Evolutionary conservation across 2,113 vertebrate species (phyloP).

Genomic region (Canis aureus): DNA sequence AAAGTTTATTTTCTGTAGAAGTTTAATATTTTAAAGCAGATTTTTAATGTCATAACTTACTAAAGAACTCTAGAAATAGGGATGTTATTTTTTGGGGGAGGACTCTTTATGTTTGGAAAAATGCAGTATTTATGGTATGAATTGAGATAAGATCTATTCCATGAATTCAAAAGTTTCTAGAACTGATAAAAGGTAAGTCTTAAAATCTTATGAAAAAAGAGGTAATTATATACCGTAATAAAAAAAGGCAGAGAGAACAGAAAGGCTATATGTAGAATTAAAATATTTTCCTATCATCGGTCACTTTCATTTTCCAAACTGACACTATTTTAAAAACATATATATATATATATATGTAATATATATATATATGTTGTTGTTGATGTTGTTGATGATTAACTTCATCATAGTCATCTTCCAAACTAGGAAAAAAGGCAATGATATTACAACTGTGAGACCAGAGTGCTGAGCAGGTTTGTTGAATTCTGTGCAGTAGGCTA

Average conservation of each 20-base stretch:
- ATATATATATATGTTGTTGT: not conserved
- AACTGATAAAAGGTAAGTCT: constrained; percentile 27
- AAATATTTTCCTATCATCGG: not conserved
- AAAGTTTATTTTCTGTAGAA: not conserved
- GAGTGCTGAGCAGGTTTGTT: not conserved
- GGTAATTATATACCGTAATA: not conserved
- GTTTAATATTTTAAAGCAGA: not conserved
- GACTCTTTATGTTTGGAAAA: not conserved
- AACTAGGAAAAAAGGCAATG: not conserved
- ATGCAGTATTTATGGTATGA: not conserved
- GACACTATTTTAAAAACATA: not conserved
- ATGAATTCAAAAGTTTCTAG: constrained; percentile 48
- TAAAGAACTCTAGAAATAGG: not conserved
- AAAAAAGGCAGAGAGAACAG: not conserved
- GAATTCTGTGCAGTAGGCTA: not conserved
- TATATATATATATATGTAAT: not conserved
- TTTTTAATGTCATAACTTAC: constrained; percentile 36
- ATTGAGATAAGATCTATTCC: not conserved
- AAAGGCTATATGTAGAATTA: not conserved
- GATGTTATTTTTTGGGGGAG: not conserved
- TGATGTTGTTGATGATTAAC: not conserved
- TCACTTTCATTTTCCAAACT: constrained; percentile 60
- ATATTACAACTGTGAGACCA: not conserved
- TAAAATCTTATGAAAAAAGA: constrained; percentile 38
- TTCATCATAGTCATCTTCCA: not conserved